These are phyloP conservation scores for Eilema sororculum DNA, from an alignment of 2,888 invertebrate genomes.

Conservation along the genomic window DNA sequence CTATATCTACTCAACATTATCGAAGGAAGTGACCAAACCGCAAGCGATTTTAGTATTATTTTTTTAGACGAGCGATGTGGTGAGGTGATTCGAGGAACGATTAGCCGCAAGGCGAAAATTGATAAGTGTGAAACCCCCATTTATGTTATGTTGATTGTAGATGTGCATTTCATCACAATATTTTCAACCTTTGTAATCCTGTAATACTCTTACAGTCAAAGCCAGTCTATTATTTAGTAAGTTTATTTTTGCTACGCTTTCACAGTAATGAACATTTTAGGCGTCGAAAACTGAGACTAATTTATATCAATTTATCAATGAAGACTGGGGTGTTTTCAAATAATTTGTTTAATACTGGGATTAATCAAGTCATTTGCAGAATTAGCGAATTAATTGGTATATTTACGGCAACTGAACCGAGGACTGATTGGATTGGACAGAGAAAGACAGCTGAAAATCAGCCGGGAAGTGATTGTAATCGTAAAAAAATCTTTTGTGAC, in stretches of 20 bases:
- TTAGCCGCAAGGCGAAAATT: too few relatives aligned
- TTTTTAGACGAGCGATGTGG: too few relatives aligned
- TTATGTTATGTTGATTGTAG: too few relatives aligned
- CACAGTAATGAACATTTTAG: not conserved
- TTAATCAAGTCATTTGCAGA: slow-evolving; percentile 40
- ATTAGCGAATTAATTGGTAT: slow-evolving; percentile 51
- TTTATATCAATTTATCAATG: slow-evolving; percentile 12
- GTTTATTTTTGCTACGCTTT: not conserved
- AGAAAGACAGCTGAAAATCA: slow-evolving; percentile 35
- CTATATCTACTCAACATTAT: too few relatives aligned
- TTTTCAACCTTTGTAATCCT: too few relatives aligned
- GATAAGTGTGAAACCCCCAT: too few relatives aligned
- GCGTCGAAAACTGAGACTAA: not conserved
- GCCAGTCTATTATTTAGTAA: not conserved
- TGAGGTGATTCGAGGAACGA: too few relatives aligned
- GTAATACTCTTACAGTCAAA: not conserved
- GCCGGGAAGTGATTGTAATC: slow-evolving; percentile 29
- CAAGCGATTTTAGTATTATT: too few relatives aligned
- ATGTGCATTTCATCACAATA: too few relatives aligned
- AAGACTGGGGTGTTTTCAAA: slow-evolving; percentile 22
- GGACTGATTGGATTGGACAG: slow-evolving; percentile 41
- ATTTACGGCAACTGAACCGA: slow-evolving; percentile 45
- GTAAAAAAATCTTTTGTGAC: too few relatives aligned
- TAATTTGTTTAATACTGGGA: slow-evolving; percentile 32
- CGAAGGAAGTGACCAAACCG: too few relatives aligned